Evolutionary conservation across 2,888 invertebrate genomes (phyloP), one percentile per base, ranked within the genome.

Genomic region (Lasioglossum lativentre): DNA sequence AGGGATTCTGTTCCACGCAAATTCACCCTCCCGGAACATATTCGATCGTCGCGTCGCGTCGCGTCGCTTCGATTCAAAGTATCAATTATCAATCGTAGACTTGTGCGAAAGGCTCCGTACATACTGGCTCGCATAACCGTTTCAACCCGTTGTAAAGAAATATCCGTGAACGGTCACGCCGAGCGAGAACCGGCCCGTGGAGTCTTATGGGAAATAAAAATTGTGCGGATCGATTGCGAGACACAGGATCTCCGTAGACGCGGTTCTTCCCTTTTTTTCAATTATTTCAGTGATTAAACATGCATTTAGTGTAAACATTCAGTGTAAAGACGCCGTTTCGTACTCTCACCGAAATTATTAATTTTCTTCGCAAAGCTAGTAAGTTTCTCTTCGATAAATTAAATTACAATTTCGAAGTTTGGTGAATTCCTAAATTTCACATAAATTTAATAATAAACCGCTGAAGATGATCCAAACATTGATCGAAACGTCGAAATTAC

Each of bases 11-110:
- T 59, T 14, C 16, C 40, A 47, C 10, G 45, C 19, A 45, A 73
- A 82, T 77, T 73, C 27, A 10, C 68, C 34, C 23, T 30, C 56
- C 45, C 4, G 16, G 30, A 77, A 77, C 40, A 23, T 72, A 66
- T 75, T 75, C 75, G 70, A 82, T 70, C 79, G 70, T 40, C 70
- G 38, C 23, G 23, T 34, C 63, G 30, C 78, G 19, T 40, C 70
- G 38, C 23, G 23, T 34, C 63, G 30, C 78, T 6, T 70, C 40
- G 38, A n/a, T 5, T 40, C 70, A 14, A n/a, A 14, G 40, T 40
- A 70, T 70, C 40, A 38, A 70, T 70, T 70, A 70, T 40, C 70
- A 70, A 40, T 12, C 38, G n/a, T 23, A 70, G 38, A 70, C 38
- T 40, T 70, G 23, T n/a, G 38, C 40, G 70, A 8, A 40, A 70